Percentiles rank a stretch among this genome's conserved stretches.
These are phyloP conservation scores for Bufo gargarizans DNA, from an alignment of 2,113 vertebrate species.

Conservation along the genomic window DNA sequence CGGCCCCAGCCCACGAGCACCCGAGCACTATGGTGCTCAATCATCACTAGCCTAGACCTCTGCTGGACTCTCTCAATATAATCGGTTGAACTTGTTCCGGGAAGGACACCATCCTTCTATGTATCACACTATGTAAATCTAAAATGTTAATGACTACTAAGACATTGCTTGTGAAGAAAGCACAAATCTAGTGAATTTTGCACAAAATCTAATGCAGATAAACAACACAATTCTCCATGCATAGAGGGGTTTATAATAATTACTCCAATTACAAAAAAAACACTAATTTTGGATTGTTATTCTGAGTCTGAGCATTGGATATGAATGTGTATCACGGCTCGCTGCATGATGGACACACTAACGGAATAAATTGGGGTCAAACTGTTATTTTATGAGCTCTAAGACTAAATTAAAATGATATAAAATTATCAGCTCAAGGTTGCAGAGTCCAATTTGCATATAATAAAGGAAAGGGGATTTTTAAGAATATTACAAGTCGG, in stretches of 20 bases:
- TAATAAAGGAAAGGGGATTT: neutral
- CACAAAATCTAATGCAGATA: too few species aligned
- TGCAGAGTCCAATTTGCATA: slow-evolving; percentile 6
- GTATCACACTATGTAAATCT: too few species aligned
- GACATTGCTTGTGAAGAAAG: too few species aligned
- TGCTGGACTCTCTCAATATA: too few species aligned
- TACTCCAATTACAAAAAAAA: neutral
- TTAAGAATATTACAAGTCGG: neutral
- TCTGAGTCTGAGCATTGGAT: neutral
- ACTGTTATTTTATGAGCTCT: slow-evolving; percentile 14
- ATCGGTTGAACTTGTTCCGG: too few species aligned
- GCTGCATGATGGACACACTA: slow-evolving; percentile 2
- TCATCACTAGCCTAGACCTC: too few species aligned
- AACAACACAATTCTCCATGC: too few species aligned
- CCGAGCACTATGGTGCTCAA: too few species aligned
- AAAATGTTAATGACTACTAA: too few species aligned
- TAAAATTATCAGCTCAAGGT: slow-evolving; percentile 7
- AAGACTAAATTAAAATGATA: slow-evolving; percentile 34
- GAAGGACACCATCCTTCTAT: too few species aligned
- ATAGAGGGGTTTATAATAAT: neutral
- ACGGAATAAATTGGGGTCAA: slow-evolving; percentile 29
- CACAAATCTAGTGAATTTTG: too few species aligned
- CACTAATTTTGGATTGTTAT: neutral
- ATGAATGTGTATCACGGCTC: neutral
- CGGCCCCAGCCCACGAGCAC: too few species aligned